Percentiles rank a stretch among this genome's conserved stretches.
Evolutionary conservation across 2,888 invertebrate genomes (phyloP).

Genomic region (Erynnis tages): DNA sequence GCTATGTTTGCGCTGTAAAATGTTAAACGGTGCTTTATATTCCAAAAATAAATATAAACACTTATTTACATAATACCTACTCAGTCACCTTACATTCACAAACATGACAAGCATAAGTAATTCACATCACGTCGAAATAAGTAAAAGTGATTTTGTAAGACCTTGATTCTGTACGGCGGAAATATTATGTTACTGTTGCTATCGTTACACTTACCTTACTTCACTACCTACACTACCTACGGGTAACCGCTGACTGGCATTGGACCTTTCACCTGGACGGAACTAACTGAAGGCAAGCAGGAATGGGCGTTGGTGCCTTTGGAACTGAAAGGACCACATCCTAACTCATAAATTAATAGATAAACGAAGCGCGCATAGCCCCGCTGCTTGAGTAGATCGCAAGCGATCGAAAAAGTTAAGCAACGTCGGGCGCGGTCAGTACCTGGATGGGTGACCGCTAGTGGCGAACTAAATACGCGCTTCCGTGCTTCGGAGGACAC

Average conservation of each 20-base stretch:
- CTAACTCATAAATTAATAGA: no score
- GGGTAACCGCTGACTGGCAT: constrained; percentile 43
- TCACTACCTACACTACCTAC: no score
- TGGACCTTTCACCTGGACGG: constrained; percentile 59
- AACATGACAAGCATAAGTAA: not conserved
- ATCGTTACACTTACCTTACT: constrained; percentile 32
- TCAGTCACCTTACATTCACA: not conserved
- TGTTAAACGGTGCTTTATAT: no score
- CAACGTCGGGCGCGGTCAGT: no score
- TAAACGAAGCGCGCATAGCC: no score
- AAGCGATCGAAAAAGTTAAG: no score
- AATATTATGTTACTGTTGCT: constrained; percentile 30
- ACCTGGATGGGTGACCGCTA: no score
- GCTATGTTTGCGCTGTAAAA: no score
- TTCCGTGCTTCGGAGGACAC: no score
- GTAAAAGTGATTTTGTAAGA: constrained; percentile 39
- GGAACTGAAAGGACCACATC: constrained; percentile 27
- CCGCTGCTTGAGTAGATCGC: no score
- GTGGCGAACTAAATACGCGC: no score
- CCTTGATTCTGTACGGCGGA: constrained; percentile 37
- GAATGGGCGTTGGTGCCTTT: constrained; percentile 40
- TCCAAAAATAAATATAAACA: no score
- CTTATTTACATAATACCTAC: not conserved
- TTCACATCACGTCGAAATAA: constrained; percentile 22
- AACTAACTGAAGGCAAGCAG: constrained; percentile 54